Evolutionary conservation across 2,797 vertebrate species (phyloP).

Genomic region (Mycteria americana): DNA sequence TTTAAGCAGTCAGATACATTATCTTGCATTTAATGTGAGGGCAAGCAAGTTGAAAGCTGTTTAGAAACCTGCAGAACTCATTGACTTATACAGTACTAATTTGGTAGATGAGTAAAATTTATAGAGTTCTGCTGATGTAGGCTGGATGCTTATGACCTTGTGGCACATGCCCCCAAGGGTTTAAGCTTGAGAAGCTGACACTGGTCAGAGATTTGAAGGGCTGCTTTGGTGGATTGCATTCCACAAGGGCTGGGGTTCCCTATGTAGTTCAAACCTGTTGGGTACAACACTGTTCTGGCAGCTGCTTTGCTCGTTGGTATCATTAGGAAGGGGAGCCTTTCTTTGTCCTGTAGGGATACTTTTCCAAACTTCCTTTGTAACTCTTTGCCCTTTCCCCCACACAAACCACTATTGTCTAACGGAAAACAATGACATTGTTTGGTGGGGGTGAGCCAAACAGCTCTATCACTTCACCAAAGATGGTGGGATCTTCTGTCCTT

Average conservation of each 20-base stretch:
- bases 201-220: not conserved
- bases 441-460: not conserved
- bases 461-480: not conserved
- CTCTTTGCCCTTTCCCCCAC: not conserved
- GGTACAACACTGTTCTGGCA: not conserved
- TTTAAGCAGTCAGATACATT: constrained; percentile 32
- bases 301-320: not conserved
- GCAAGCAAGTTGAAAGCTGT: constrained; percentile 29
- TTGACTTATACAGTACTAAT: constrained; percentile 26
- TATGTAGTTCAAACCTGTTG: not conserved
- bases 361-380: not conserved
- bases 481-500: not conserved
- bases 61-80: constrained; percentile 48
- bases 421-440: not conserved
- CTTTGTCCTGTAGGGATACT: not conserved
- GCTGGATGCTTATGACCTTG: not conserved
- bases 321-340: not conserved
- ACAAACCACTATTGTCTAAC: not conserved
- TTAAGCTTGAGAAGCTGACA: not conserved
- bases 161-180: not conserved
- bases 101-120: not conserved
- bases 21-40: constrained; percentile 1
- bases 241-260: not conserved
- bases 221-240: not conserved
- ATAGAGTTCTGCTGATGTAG: not conserved